phyloP scores from a whole-genome alignment of 2,113 vertebrate species.

The Apodemus speciosus region DNA sequence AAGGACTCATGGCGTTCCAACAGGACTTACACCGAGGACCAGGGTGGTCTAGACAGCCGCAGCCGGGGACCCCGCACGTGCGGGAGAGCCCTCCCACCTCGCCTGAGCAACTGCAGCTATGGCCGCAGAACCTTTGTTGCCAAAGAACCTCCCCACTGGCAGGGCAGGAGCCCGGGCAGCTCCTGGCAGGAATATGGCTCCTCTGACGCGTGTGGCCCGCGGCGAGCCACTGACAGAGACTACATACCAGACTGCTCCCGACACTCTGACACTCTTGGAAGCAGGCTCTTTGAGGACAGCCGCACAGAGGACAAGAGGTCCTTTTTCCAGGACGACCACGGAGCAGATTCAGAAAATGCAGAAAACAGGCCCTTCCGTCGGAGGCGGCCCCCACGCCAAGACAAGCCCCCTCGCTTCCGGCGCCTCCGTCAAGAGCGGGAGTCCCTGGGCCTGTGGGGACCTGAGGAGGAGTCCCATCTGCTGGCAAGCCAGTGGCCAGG shows the following conservation, averaged over 20 bases:
- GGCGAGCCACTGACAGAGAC: constrained; percentile 89
- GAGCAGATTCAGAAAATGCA: constrained; percentile 88
- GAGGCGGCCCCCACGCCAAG: constrained; percentile 94
- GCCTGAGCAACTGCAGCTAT: constrained; percentile 91
- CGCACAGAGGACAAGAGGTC: constrained; percentile 87
- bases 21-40: constrained; percentile 93
- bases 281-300: constrained; percentile 90
- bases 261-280: constrained; percentile 85
- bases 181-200: constrained; percentile 90
- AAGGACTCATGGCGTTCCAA: constrained; percentile 96
- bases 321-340: constrained; percentile 88
- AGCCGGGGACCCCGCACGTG: constrained; percentile 87
- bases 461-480: constrained; percentile 90
- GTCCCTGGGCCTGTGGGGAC: constrained; percentile 90
- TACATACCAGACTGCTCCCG: constrained; percentile 88
- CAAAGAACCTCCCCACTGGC: constrained; percentile 92
- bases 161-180: constrained; percentile 85
- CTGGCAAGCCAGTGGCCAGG: constrained; percentile 89
- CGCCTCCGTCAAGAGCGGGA: constrained; percentile 94
- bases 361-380: constrained; percentile 93
- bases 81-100: constrained; percentile 92
- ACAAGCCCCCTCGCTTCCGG: constrained; percentile 96
- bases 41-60: constrained; percentile 84
- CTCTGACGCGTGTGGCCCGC: constrained; percentile 83
- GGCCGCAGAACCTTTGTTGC: constrained; percentile 87